phyloP scores from a whole-genome alignment of 1,140 invertebrate genomes.

The Brachionus sp. region DNA sequence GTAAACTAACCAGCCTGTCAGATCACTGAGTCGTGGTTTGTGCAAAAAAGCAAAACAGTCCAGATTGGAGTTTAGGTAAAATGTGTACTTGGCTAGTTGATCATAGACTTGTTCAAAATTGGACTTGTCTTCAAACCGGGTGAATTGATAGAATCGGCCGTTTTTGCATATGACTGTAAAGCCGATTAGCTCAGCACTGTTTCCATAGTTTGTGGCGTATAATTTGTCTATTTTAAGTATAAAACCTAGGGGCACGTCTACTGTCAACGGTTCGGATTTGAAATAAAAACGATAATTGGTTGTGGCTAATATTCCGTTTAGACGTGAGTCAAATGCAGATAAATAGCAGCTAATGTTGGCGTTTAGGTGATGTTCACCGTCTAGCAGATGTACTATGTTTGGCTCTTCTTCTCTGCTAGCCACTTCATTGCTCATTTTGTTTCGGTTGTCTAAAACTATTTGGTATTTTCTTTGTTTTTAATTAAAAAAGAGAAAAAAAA shows the following conservation, averaged over 20 bases:
- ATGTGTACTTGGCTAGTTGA: constrained; percentile 25
- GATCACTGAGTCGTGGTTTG: neutral
- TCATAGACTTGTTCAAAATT: neutral
- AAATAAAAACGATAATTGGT: constrained; percentile 1
- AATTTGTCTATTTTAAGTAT: constrained; percentile 41
- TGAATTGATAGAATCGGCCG: constrained; percentile 5
- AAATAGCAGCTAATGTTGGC: neutral
- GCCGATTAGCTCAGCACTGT: neutral
- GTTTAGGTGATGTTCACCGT: neutral
- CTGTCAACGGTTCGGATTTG: neutral
- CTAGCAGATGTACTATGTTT: neutral
- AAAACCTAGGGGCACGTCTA: constrained; percentile 38
- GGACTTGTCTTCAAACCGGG: neutral
- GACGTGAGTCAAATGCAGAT: neutral
- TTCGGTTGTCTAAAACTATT: neutral
- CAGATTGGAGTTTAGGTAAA: neutral
- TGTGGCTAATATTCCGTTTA: neutral
- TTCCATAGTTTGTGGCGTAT: neutral
- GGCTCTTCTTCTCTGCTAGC: neutral
- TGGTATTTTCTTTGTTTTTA: neutral
- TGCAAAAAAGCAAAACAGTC: constrained; percentile 35
- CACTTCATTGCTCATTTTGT: constrained; percentile 15
- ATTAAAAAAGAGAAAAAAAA: neutral
- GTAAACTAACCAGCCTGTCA: neutral
- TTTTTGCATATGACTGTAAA: constrained; percentile 26